Conservation (phyloP, 1,140 invertebrate genomes). For the Penaeus chinensis region DNA sequence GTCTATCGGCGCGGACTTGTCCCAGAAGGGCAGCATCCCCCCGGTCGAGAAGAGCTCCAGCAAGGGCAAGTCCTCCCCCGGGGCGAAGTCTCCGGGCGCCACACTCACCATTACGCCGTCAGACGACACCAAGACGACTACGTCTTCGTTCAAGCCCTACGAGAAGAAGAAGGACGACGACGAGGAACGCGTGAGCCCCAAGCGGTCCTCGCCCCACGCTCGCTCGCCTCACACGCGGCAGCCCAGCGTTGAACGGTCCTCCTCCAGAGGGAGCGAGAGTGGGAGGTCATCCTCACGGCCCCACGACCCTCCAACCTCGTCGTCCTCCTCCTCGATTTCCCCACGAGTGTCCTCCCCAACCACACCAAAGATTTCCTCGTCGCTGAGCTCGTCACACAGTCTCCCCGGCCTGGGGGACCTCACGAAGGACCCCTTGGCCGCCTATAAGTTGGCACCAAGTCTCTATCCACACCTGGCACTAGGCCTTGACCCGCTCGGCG, state of each 20-base stretch:
- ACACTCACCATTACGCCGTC: slow-evolving; percentile 44
- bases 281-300: slow-evolving; percentile 59
- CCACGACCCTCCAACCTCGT: slow-evolving; percentile 33
- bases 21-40: slow-evolving; percentile 41
- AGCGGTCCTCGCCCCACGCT: slow-evolving; percentile 38
- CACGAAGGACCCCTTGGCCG: slow-evolving; percentile 61
- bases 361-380: slow-evolving; percentile 62
- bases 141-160: slow-evolving; percentile 82
- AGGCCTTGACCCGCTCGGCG: slow-evolving; percentile 61
- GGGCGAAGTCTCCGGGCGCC: slow-evolving; percentile 80
- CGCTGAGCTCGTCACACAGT: slow-evolving; percentile 40
- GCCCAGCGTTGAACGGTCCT: slow-evolving; percentile 55
- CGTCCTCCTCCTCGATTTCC: slow-evolving; percentile 48
- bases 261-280: slow-evolving; percentile 63
- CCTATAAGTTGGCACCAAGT: slow-evolving; percentile 61
- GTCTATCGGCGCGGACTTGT: slow-evolving; percentile 78
- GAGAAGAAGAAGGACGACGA: slow-evolving; percentile 70
- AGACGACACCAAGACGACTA: slow-evolving; percentile 31
- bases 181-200: slow-evolving; percentile 61
- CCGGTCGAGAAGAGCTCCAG: slow-evolving; percentile 24
- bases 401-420: slow-evolving; percentile 54
- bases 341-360: slow-evolving; percentile 47
- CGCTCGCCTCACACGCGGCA: slow-evolving; percentile 40
- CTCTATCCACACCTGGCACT: slow-evolving; percentile 61
- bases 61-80: slow-evolving; percentile 53